These are phyloP conservation scores for Melitaea athalia DNA, from an alignment of 2,888 invertebrate species.

Conservation along the genomic window DNA sequence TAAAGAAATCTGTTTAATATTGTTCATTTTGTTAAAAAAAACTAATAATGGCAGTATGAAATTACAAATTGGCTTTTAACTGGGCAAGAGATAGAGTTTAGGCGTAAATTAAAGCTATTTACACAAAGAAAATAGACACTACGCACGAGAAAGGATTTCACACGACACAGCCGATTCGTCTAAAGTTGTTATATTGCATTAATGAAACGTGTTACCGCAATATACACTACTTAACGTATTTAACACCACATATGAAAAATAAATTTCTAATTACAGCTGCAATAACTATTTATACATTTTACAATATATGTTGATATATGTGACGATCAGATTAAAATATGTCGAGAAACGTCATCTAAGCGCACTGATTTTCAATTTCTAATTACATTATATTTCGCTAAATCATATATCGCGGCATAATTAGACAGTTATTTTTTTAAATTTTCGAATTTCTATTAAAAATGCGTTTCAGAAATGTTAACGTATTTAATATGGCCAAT, in stretches of 20 bases:
- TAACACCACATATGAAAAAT: slow-evolving; percentile 82
- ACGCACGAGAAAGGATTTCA: slow-evolving; percentile 73
- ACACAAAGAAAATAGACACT: slow-evolving; percentile 65
- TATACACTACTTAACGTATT: slow-evolving; percentile 80
- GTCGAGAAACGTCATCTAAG: slow-evolving; percentile 69
- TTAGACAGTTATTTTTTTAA: slow-evolving; percentile 43
- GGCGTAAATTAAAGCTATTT: slow-evolving; percentile 55
- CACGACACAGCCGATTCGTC: slow-evolving; percentile 82
- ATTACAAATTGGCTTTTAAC: slow-evolving; percentile 11
- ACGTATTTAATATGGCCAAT: slow-evolving; percentile 52
- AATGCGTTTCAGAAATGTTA: slow-evolving; percentile 25
- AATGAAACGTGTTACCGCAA: slow-evolving; percentile 74
- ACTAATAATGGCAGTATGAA: slow-evolving; percentile 21
- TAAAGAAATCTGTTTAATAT: slow-evolving; percentile 4
- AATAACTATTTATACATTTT: slow-evolving; percentile 83
- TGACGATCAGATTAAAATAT: slow-evolving; percentile 60
- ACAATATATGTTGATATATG: slow-evolving; percentile 63
- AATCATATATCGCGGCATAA: slow-evolving; percentile 58
- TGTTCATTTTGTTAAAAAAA: slow-evolving; percentile 7
- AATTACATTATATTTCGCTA: slow-evolving; percentile 64
- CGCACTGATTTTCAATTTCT: slow-evolving; percentile 67
- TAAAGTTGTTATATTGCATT: slow-evolving; percentile 71
- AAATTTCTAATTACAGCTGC: slow-evolving; percentile 82
- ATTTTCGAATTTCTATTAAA: slow-evolving; percentile 54
- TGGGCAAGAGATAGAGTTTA: slow-evolving; percentile 46